phyloP scores from a whole-genome alignment of 2,797 vertebrate genomes.

The Sandelia bainsii region DNA sequence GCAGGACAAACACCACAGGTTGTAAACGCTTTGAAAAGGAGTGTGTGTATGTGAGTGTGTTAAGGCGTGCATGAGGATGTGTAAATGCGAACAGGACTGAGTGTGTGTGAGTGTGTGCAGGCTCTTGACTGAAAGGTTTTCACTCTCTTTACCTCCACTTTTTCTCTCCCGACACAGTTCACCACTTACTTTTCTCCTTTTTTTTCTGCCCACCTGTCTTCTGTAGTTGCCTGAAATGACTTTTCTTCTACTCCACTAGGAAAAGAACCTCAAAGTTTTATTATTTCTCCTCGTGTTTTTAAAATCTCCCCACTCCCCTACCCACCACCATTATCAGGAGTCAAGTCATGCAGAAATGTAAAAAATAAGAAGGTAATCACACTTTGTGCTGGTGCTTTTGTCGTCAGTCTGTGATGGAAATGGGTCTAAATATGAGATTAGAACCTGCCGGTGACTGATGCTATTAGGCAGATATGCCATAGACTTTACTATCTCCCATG shows the following conservation, averaged over 20 bases:
- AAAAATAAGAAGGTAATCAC: constrained; percentile 82
- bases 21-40: constrained; percentile 76
- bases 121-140: constrained; percentile 69
- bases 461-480: constrained; percentile 86
- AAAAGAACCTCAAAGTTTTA: constrained; percentile 70
- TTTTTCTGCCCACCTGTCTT: constrained; percentile 67
- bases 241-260: constrained; percentile 62
- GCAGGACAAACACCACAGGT: constrained; percentile 81
- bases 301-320: constrained; percentile 29
- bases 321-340: constrained; percentile 75
- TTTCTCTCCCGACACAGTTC: constrained; percentile 61
- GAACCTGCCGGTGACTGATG: constrained; percentile 85
- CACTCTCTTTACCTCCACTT: constrained; percentile 63
- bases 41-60: constrained; percentile 47
- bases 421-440: constrained; percentile 87
- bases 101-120: constrained; percentile 31
- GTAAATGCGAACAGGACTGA: constrained; percentile 34
- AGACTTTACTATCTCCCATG: constrained; percentile 85
- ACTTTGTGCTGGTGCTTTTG: constrained; percentile 81
- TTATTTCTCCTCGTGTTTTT: constrained; percentile 54
- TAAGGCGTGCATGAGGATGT: constrained; percentile 37
- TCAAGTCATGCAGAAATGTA: constrained; percentile 83
- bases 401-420: constrained; percentile 83
- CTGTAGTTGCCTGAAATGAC: constrained; percentile 67
- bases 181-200: constrained; percentile 53